These are phyloP conservation scores for Stictonetta naevosa DNA, from an alignment of 2,113 vertebrate genomes.

Conservation along the genomic window DNA sequence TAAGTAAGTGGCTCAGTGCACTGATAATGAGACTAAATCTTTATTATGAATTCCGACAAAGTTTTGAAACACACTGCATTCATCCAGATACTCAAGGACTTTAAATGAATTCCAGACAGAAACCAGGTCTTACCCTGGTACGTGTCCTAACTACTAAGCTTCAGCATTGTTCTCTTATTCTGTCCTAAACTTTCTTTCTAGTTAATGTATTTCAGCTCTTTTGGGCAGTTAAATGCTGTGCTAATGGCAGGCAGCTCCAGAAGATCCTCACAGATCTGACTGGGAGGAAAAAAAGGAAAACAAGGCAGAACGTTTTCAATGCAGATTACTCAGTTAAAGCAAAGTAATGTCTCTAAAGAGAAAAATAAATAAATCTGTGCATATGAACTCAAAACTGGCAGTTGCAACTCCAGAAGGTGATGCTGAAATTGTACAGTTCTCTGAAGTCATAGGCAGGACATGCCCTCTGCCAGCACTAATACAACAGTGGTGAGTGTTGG, in stretches of 20 bases:
- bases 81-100: background rate
- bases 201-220: background rate
- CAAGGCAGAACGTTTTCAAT: background rate
- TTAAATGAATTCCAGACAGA: slow-evolving; percentile 16
- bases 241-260: background rate
- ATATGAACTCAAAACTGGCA: background rate
- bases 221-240: background rate
- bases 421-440: background rate
- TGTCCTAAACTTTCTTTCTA: background rate
- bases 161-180: background rate
- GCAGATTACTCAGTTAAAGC: background rate
- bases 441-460: background rate
- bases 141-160: background rate
- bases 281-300: background rate
- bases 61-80: background rate
- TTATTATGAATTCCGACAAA: background rate
- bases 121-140: background rate
- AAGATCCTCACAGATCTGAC: background rate
- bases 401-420: background rate
- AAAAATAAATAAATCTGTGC: background rate
- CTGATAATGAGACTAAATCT: slow-evolving; percentile 3
- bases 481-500: background rate
- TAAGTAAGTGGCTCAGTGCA: slow-evolving; percentile 3
- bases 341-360: background rate
- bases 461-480: background rate